These are phyloP conservation scores for Pseudomugil gertrudae DNA, from an alignment of 2,797 vertebrate genomes.

Conservation along the genomic window DNA sequence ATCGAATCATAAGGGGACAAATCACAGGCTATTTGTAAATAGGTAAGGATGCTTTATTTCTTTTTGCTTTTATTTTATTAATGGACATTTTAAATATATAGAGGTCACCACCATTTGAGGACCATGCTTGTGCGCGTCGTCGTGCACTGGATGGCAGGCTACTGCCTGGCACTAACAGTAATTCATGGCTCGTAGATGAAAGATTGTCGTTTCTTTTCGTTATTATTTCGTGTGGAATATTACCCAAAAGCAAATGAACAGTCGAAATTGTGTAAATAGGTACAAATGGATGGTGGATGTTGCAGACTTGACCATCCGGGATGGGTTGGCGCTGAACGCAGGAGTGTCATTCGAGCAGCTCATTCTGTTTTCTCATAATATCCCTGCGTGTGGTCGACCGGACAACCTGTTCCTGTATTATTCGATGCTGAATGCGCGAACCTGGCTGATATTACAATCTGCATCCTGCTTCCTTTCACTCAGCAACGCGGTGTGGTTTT, in stretches of 20 bases:
- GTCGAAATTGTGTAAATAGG: not conserved
- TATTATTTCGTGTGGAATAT: not conserved
- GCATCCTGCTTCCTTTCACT: constrained; percentile 57
- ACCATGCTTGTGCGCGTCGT: constrained; percentile 47
- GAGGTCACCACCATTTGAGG: constrained; percentile 56
- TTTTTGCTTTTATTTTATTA: not conserved
- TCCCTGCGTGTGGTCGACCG: constrained; percentile 4
- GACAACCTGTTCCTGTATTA: constrained; percentile 6
- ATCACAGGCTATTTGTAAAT: constrained; percentile 67
- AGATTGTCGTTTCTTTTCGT: no score
- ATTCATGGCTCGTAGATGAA: not conserved
- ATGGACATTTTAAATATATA: constrained; percentile 10
- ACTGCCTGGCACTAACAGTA: constrained; percentile 17
- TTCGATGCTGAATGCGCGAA: constrained; percentile 18
- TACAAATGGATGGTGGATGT: constrained; percentile 28
- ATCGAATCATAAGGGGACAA: constrained; percentile 69
- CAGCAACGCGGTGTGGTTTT: constrained; percentile 29
- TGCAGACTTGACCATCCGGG: constrained; percentile 34
- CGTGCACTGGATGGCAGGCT: constrained; percentile 7
- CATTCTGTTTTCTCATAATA: constrained; percentile 9
- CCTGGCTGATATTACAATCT: constrained; percentile 23
- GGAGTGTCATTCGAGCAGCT: not conserved
- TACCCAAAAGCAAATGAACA: not conserved
- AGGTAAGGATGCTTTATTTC: constrained; percentile 66
- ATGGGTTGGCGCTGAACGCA: not conserved